These are phyloP conservation scores for Scalopus aquaticus DNA, from an alignment of 2,113 vertebrate genomes.

Conservation along the genomic window DNA sequence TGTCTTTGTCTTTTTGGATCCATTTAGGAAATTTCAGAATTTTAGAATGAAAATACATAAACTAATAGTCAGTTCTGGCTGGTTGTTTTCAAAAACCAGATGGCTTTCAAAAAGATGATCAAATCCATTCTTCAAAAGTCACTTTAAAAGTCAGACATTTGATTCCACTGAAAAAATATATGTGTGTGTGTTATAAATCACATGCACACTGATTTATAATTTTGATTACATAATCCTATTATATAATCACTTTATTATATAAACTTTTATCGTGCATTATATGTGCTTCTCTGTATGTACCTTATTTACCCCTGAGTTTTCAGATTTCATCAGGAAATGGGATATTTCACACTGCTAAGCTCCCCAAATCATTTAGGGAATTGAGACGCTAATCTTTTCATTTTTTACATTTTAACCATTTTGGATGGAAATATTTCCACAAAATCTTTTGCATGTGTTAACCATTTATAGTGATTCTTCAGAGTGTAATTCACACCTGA, in stretches of 20 bases:
- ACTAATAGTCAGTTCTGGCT: slow-evolving; percentile 41
- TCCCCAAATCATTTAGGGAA: slow-evolving; percentile 1
- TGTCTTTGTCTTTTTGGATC: slow-evolving; percentile 2
- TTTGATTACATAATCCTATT: background rate
- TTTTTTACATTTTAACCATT: slow-evolving; percentile 23
- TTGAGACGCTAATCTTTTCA: background rate
- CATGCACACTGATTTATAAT: background rate
- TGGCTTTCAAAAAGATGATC: slow-evolving; percentile 56
- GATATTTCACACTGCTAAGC: background rate
- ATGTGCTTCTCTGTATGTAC: background rate
- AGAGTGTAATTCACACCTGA: background rate
- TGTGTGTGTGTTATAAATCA: background rate
- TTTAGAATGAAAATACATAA: slow-evolving; percentile 54
- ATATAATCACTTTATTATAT: background rate
- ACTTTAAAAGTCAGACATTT: slow-evolving; percentile 49
- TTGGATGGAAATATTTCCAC: background rate
- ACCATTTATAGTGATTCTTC: background rate
- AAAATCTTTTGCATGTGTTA: slow-evolving; percentile 9
- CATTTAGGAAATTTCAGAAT: slow-evolving; percentile 41
- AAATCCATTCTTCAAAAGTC: slow-evolving; percentile 54
- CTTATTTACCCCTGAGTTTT: slow-evolving; percentile 40
- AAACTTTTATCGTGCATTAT: background rate
- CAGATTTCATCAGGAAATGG: background rate
- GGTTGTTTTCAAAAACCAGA: slow-evolving; percentile 57
- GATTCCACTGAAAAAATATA: background rate